A percentile compares a stretch with the other conserved stretches of the same genome.
Conservation (phyloP, 2,888 invertebrate genomes). For the Xestoiulus laeticollis region DNA sequence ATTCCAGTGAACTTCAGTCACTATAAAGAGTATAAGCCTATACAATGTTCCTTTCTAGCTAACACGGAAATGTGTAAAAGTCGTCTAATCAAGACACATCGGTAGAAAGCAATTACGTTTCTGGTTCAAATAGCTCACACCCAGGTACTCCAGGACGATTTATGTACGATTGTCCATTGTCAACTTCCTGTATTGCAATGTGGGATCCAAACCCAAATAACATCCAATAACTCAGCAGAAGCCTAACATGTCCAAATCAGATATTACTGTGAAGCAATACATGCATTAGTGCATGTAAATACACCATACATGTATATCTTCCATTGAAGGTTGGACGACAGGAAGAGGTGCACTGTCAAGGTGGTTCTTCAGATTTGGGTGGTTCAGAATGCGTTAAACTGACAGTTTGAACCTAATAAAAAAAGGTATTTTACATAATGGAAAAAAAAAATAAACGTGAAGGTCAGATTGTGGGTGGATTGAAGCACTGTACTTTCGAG, state of each 20-base stretch:
- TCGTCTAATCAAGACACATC: not conserved
- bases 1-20: no score
- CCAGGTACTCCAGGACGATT: not conserved
- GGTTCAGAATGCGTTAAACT: not conserved
- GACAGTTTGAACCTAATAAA: not conserved
- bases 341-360: not conserved
- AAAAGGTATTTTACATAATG: not conserved
- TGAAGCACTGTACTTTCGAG: not conserved
- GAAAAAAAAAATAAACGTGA: not conserved
- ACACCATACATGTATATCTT: not conserved
- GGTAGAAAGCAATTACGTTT: not conserved
- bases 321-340: not conserved
- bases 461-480: not conserved
- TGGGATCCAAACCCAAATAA: not conserved
- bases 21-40: no score
- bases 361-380: not conserved
- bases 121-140: not conserved
- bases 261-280: not conserved
- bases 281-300: no score
- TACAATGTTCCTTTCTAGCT: no score
- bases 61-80: no score
- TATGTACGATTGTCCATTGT: no score
- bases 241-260: not conserved
- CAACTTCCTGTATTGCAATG: not conserved
- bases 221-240: not conserved